Conservation (phyloP, 2,888 invertebrate genomes). For the Julus scandinavius region DNA sequence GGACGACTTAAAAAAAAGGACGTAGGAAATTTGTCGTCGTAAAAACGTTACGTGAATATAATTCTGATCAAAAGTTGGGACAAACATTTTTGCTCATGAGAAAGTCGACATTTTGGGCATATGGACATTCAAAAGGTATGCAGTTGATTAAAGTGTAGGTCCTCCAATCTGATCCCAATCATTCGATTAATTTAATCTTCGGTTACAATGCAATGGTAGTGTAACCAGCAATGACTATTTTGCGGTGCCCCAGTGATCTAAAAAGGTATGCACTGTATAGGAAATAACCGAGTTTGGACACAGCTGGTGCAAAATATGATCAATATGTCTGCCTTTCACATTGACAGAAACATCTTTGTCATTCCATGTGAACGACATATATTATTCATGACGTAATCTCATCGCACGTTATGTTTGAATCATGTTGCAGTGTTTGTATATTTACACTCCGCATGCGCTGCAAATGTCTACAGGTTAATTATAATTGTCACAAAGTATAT, state of each 20-base stretch:
- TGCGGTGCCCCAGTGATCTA: not conserved
- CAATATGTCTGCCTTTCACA: too few relatives aligned
- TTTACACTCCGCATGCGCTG: not conserved
- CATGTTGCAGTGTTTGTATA: not conserved
- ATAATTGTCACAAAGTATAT: not conserved
- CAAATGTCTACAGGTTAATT: not conserved
- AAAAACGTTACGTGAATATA: constrained; percentile 19
- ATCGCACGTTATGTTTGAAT: not conserved
- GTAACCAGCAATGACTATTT: not conserved
- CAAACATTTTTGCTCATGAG: not conserved
- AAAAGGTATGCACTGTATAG: too few relatives aligned
- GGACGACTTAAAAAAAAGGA: not conserved
- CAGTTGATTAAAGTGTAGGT: too few relatives aligned
- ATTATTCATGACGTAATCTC: too few relatives aligned
- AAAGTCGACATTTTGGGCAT: not conserved
- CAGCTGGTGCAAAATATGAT: not conserved
- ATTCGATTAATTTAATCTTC: not conserved
- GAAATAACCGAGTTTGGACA: not conserved
- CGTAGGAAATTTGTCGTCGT: constrained; percentile 1
- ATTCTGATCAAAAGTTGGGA: not conserved
- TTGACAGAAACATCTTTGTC: too few relatives aligned
- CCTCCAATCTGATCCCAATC: too few relatives aligned
- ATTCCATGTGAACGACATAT: too few relatives aligned
- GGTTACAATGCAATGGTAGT: not conserved
- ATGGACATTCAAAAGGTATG: too few relatives aligned